These are phyloP conservation scores for Ascidia mentula DNA, from an alignment of 23 tunicate genomes.

Conservation along the genomic window DNA sequence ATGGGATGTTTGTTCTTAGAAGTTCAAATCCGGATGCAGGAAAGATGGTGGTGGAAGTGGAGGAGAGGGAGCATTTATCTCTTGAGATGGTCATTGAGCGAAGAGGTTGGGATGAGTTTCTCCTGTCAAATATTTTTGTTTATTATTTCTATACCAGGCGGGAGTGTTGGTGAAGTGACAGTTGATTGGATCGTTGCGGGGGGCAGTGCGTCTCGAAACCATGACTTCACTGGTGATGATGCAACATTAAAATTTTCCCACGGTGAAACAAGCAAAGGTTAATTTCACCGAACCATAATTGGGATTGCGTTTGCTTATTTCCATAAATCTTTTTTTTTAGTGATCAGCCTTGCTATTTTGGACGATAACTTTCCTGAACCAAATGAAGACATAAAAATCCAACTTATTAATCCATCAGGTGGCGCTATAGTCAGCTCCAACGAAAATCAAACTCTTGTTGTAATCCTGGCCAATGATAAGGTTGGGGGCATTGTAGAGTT, in stretches of 20 bases:
- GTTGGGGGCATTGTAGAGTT: slow-evolving; percentile 72
- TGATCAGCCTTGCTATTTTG: slow-evolving; percentile 50
- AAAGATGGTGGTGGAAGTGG: slow-evolving; percentile 38
- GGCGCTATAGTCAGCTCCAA: slow-evolving; percentile 50
- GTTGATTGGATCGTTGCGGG: slow-evolving; percentile 67
- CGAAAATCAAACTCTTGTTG: slow-evolving; percentile 13
- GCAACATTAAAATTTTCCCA: slow-evolving; percentile 75
- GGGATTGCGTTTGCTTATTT: neutral
- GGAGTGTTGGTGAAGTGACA: slow-evolving; percentile 69
- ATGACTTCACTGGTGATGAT: slow-evolving; percentile 81
- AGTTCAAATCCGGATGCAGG: slow-evolving; percentile 5
- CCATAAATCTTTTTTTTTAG: slow-evolving; percentile 23
- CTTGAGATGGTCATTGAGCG: slow-evolving; percentile 67
- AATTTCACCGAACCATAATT: neutral
- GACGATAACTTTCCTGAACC: slow-evolving; percentile 78
- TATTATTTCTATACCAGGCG: slow-evolving; percentile 33
- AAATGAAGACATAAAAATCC: slow-evolving; percentile 50
- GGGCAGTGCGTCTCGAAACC: slow-evolving; percentile 62
- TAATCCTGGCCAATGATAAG: slow-evolving; percentile 79
- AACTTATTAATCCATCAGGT: slow-evolving; percentile 45
- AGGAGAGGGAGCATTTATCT: slow-evolving; percentile 56
- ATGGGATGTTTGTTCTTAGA: slow-evolving; percentile 55
- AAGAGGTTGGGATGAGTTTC: slow-evolving; percentile 35
- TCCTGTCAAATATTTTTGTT: neutral
- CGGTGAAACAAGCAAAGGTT: slow-evolving; percentile 76